Evolutionary conservation across 2,113 vertebrate species (phyloP).

Genomic region (Stegostoma tigrinum): DNA sequence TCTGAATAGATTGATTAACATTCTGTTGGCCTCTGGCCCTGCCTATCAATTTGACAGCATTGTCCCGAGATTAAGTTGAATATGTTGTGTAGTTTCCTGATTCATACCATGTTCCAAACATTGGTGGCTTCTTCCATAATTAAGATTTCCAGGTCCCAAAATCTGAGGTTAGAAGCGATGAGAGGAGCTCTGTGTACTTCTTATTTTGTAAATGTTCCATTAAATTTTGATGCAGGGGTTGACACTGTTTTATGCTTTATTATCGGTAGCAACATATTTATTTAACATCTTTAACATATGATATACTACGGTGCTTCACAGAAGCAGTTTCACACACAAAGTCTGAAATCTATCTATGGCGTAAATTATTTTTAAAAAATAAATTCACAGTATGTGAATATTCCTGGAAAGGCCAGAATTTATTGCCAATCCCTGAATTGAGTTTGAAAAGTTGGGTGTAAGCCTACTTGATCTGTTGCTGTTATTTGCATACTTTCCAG

Average conservation of each 20-base stretch:
- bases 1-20: neutral
- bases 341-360: neutral
- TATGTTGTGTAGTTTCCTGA: neutral
- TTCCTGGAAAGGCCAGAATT: neutral
- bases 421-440: neutral
- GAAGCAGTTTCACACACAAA: neutral
- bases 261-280: neutral
- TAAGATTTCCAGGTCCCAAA: neutral
- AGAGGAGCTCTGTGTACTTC: neutral
- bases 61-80: neutral
- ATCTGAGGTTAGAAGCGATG: neutral
- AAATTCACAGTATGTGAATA: neutral
- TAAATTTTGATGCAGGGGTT: neutral
- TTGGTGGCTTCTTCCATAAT: neutral
- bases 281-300: neutral
- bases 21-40: neutral
- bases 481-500: neutral
- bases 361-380: no score
- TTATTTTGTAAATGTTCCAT: neutral
- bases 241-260: neutral
- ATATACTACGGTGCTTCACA: neutral
- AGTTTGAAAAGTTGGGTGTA: neutral
- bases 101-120: neutral
- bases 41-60: neutral
- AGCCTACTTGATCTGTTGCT: neutral